Evolutionary conservation across 2,113 vertebrate genomes (phyloP), one percentile per base, ranked within the genome.

Genomic region (Lipophrys pholis): DNA sequence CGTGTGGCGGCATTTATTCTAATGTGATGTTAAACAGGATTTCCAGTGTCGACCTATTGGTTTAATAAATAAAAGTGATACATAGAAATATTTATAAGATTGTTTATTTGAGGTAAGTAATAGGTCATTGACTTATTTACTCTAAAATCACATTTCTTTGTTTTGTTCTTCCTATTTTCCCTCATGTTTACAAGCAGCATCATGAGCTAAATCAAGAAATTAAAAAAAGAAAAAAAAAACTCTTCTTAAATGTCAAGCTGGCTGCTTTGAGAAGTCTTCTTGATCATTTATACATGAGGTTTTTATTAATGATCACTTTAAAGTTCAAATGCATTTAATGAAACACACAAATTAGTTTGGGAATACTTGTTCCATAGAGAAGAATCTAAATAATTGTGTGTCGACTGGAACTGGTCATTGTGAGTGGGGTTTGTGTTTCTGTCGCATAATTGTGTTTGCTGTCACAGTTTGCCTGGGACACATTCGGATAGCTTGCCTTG

Each of bases 391-490:
- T 30, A 30, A 30, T 30, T 30, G 21, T 30, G 21, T 30, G 21
- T 30, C 21, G 21, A 30, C 21, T 30, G 21, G 21, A 30, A 30
- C 21, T 30, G 21, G 21, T 30, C 21, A 30, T 30, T 30, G 21
- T 30, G 21, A 30, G 21, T 30, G 21, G 21, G 21, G 21, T 30
- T 30, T 30, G 21, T 30, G 56, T 49, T 46, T 58, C 59, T 21
- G 58, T 63, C 54, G 46, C 72, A 46, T 79, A 63, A 41, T 2
- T 11, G 76, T 66, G 72, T 82, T 78, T 11, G 35, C 80, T 63
- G 80, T 89, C 81, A 83, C 76, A 71, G 70, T 85, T 84, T 79
- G 65, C 73, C 73, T 0, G 56, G 60, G 78, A 81, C 76, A 68
- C 62, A 5, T 69, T 81, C 41, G 14, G 71, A 77, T 86, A 68